These are phyloP conservation scores for Colius striatus DNA, from an alignment of 2,113 vertebrate genomes.

Conservation along the genomic window DNA sequence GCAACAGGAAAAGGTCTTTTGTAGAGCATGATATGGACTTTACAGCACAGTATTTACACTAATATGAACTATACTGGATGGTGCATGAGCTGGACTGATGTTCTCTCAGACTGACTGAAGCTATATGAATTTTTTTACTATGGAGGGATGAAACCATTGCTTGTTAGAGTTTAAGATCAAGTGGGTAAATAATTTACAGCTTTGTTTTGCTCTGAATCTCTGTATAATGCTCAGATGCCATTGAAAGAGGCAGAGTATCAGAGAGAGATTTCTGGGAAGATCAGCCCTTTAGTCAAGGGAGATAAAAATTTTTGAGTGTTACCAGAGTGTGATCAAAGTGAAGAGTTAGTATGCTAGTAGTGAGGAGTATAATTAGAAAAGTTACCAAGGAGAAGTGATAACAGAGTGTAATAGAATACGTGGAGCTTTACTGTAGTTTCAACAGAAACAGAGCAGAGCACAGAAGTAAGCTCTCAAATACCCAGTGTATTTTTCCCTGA, in stretches of 20 bases:
- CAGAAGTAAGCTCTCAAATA: not conserved
- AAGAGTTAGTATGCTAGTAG: not conserved
- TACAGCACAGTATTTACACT: not conserved
- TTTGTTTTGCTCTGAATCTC: constrained; percentile 39
- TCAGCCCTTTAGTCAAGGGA: constrained; percentile 30
- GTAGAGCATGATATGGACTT: not conserved
- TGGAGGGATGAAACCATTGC: not conserved
- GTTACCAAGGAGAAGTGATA: not conserved
- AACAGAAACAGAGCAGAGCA: not conserved
- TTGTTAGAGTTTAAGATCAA: not conserved
- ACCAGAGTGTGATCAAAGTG: not conserved
- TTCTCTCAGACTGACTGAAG: not conserved
- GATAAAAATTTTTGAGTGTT: not conserved
- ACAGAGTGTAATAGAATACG: not conserved
- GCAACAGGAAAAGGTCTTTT: constrained; percentile 21
- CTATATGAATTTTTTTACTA: not conserved
- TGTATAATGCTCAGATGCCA: not conserved
- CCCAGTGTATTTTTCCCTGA: not conserved
- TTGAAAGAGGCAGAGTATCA: not conserved
- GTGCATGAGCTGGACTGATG: not conserved
- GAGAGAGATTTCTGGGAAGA: not conserved
- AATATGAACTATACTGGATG: not conserved
- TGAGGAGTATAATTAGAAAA: not conserved
- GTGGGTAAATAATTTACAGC: constrained; percentile 38
- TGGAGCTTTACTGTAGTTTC: not conserved